Evolutionary conservation across 2,888 invertebrate species (phyloP).

Genomic region (Brachyopa scutellaris): DNA sequence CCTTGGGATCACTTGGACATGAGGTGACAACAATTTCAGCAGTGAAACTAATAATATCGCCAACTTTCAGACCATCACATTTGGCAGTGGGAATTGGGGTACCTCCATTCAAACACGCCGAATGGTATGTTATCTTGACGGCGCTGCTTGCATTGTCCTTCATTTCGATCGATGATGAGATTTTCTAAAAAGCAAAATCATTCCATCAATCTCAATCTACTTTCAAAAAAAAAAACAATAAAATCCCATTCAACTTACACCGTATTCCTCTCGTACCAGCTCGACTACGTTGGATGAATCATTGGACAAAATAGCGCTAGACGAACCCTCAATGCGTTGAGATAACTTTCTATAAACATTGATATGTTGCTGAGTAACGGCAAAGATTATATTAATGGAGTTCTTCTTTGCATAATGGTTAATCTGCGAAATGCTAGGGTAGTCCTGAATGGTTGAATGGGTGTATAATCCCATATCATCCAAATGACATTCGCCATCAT

Average conservation of each 20-base stretch:
- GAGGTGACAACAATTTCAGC: constrained; percentile 91
- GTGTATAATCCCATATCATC: constrained; percentile 88
- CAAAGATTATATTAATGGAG: constrained; percentile 98
- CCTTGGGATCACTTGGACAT: constrained; percentile 91
- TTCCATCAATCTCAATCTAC: no score
- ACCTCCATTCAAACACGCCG: constrained; percentile 87
- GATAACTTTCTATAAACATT: constrained; percentile 92
- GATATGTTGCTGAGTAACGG: constrained; percentile 94
- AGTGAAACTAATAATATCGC: constrained; percentile 91
- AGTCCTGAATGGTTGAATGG: constrained; percentile 93
- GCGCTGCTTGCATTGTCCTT: constrained; percentile 93
- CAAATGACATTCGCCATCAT: constrained; percentile 95
- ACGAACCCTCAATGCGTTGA: constrained; percentile 95
- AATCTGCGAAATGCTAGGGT: constrained; percentile 98
- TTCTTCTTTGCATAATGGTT: constrained; percentile 95
- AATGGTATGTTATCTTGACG: constrained; percentile 93
- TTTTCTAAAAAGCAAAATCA: constrained; percentile 87
- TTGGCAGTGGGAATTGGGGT: constrained; percentile 89
- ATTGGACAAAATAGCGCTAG: constrained; percentile 92
- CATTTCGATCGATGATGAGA: constrained; percentile 96
- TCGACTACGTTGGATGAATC: constrained; percentile 99
- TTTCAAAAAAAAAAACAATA: no score
- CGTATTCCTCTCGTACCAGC: constrained; percentile 94
- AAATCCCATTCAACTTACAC: constrained; percentile 83
- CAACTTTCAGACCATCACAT: constrained; percentile 95